A percentile compares a stretch with the other conserved stretches of the same genome.
Conservation (phyloP, 1,140 invertebrate species). For the Muscidifurax raptorellus region DNA sequence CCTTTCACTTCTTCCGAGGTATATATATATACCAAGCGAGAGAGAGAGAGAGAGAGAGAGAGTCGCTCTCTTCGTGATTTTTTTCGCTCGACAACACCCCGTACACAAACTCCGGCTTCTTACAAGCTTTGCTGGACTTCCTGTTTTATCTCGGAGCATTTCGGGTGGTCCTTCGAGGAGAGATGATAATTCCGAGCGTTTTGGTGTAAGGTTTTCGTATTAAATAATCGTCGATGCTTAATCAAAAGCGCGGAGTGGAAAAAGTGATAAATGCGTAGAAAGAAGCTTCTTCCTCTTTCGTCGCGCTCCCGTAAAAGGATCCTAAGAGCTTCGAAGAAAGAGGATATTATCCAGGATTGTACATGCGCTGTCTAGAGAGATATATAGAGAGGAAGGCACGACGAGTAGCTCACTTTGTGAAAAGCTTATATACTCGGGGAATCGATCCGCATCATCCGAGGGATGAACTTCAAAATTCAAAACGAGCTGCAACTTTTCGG, state of each 20-base stretch:
- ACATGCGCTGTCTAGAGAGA: conserved; percentile 38
- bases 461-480: conserved; percentile 56
- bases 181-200: background rate
- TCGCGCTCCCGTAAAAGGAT: conserved; percentile 69
- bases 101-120: background rate
- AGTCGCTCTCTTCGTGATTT: conserved; percentile 31
- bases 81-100: conserved; percentile 26
- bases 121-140: conserved; percentile 16
- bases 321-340: conserved; percentile 69
- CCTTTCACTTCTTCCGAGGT: conserved; percentile 38
- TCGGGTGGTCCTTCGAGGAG: background rate
- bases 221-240: background rate
- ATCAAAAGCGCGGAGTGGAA: background rate
- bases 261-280: background rate
- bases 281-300: conserved; percentile 31
- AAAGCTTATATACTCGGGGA: background rate
- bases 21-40: too few relatives aligned
- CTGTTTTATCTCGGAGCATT: conserved; percentile 18
- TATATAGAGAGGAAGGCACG: background rate
- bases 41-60: background rate
- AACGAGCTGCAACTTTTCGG: background rate
- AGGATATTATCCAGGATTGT: conserved; percentile 66
- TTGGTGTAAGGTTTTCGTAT: background rate
- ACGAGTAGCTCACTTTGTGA: background rate
- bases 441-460: conserved; percentile 24